Percentiles rank a stretch among this genome's conserved stretches.
Evolutionary conservation across 1,140 invertebrate genomes (phyloP).

Genomic region (Brachionus rotundiformis): DNA sequence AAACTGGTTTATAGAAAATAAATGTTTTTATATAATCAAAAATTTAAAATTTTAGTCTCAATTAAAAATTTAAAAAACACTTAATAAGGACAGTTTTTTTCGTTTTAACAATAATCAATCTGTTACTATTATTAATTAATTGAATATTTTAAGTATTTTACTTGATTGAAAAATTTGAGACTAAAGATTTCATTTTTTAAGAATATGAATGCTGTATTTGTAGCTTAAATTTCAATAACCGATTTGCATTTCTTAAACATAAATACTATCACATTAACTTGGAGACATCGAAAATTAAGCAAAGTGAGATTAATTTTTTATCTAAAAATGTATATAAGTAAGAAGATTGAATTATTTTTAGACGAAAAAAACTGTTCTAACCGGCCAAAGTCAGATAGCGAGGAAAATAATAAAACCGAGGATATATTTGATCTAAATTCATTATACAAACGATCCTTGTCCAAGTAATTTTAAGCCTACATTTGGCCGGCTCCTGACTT

Average conservation of each 20-base stretch:
- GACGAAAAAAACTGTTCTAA: conserved; percentile 46
- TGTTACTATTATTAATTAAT: conserved; percentile 33
- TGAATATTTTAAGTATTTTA: too few relatives aligned
- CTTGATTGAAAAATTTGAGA: too few relatives aligned
- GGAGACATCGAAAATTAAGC: background rate
- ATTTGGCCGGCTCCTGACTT: background rate
- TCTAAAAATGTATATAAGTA: background rate
- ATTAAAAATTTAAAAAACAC: too few relatives aligned
- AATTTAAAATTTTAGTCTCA: background rate
- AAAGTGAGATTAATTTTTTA: conserved; percentile 1
- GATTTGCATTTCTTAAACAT: conserved; percentile 40
- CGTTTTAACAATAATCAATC: background rate
- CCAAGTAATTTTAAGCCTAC: background rate
- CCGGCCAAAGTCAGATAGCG: background rate
- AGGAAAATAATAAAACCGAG: conserved; percentile 13
- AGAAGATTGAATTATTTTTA: conserved; percentile 10
- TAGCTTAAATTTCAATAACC: conserved; percentile 47
- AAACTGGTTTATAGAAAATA: background rate
- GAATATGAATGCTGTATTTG: conserved; percentile 46
- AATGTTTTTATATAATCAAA: conserved; percentile 27
- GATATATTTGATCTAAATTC: conserved; percentile 41
- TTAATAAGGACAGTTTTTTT: conserved; percentile 28
- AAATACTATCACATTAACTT: conserved; percentile 47
- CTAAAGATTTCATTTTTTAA: conserved; percentile 25
- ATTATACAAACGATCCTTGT: conserved; percentile 17